Evolutionary conservation across 2,888 invertebrate genomes (phyloP).

Genomic region (Caenorhabditis sp.): DNA sequence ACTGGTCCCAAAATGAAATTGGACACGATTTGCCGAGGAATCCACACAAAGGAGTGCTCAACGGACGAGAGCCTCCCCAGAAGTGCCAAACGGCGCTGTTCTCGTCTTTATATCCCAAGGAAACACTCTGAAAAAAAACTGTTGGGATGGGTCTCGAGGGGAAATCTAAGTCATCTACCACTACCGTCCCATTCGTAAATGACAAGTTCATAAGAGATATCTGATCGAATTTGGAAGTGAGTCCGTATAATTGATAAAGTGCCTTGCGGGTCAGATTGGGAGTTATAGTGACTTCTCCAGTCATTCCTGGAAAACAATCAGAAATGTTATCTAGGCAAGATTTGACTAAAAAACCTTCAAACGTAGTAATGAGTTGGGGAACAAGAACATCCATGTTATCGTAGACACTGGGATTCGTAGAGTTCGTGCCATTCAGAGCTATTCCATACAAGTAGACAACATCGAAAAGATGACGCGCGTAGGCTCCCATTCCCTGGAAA

Average conservation of each 20-base stretch:
- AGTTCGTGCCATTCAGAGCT: constrained; percentile 52
- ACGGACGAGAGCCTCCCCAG: constrained; percentile 41
- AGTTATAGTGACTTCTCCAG: constrained; percentile 63
- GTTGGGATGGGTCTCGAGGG: too few species aligned
- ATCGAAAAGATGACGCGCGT: constrained; percentile 73
- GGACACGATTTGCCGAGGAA: constrained; percentile 64
- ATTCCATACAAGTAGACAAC: constrained; percentile 74
- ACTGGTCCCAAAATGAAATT: constrained; percentile 63
- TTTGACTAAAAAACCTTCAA: constrained; percentile 26
- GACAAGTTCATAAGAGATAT: constrained; percentile 56
- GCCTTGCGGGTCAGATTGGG: constrained; percentile 56
- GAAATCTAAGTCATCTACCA: constrained; percentile 10
- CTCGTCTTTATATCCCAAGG: constrained; percentile 32
- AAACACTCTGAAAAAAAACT: constrained; percentile 18
- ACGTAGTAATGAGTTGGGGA: constrained; percentile 24
- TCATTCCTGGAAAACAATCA: constrained; percentile 49
- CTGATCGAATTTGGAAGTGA: constrained; percentile 53
- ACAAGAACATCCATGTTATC: constrained; percentile 20
- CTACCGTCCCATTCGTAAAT: constrained; percentile 49
- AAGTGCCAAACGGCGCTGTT: constrained; percentile 23
- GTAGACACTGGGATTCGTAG: constrained; percentile 30
- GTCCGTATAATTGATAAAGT: constrained; percentile 61
- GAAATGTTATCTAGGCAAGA: neutral
- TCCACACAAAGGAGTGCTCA: constrained; percentile 65
- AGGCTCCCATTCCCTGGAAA: constrained; percentile 46